Percentiles rank a stretch among this genome's conserved stretches.
These are phyloP conservation scores for Plagodis pulveraria DNA, from an alignment of 2,888 invertebrate species.

Conservation along the genomic window DNA sequence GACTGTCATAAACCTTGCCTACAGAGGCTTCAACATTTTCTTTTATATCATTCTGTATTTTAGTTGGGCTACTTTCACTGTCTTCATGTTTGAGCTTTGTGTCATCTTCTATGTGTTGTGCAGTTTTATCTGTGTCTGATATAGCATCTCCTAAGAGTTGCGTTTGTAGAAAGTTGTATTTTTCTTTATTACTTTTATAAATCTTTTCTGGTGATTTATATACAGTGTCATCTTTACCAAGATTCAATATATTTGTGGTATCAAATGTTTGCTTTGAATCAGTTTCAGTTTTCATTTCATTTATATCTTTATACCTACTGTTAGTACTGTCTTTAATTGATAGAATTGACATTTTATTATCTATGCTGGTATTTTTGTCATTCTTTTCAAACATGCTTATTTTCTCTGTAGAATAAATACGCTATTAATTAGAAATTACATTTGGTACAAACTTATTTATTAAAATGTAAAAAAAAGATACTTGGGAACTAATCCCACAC, in stretches of 20 bases:
- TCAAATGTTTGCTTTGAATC: slow-evolving; percentile 43
- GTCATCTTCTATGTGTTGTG: slow-evolving; percentile 46
- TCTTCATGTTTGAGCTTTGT: slow-evolving; percentile 48
- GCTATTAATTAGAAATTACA: not conserved
- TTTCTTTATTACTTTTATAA: slow-evolving; percentile 72
- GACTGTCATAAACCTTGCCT: slow-evolving; percentile 34
- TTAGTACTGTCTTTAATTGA: slow-evolving; percentile 65
- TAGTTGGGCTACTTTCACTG: slow-evolving; percentile 34
- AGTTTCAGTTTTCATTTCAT: slow-evolving; percentile 50
- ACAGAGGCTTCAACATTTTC: slow-evolving; percentile 43
- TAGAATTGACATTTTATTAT: slow-evolving; percentile 66
- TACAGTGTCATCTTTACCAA: slow-evolving; percentile 21
- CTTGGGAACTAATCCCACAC: too few relatives aligned
- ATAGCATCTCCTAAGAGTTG: slow-evolving; percentile 58
- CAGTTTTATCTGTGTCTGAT: slow-evolving; percentile 44
- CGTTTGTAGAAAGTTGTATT: slow-evolving; percentile 77
- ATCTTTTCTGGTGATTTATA: slow-evolving; percentile 54
- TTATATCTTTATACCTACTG: slow-evolving; percentile 59
- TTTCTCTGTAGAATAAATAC: slow-evolving; percentile 68
- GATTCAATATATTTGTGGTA: slow-evolving; percentile 24
- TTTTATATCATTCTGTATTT: slow-evolving; percentile 38
- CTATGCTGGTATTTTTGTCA: slow-evolving; percentile 64
- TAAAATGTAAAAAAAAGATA: too few relatives aligned
- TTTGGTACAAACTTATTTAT: too few relatives aligned
- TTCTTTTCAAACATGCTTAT: slow-evolving; percentile 78